A percentile compares a stretch with the other conserved stretches of the same genome.
These are phyloP conservation scores for Drosophila yakuba DNA, from an alignment of 1,140 invertebrate genomes.

Conservation along the genomic window DNA sequence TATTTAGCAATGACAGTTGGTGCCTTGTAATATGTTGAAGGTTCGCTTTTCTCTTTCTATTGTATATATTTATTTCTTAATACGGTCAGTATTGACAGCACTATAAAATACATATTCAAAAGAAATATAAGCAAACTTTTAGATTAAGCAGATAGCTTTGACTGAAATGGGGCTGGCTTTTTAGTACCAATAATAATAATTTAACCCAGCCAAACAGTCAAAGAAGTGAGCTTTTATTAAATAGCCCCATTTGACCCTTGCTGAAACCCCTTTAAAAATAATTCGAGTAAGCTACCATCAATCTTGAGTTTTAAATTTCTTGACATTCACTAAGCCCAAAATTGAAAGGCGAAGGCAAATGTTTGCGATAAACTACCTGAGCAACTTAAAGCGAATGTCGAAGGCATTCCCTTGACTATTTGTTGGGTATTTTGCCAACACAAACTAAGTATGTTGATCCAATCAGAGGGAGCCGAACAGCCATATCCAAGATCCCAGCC, in stretches of 20 bases:
- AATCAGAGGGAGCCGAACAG: constrained; percentile 25
- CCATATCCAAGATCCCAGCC: constrained; percentile 28
- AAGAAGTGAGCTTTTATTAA: neutral
- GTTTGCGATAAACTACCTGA: constrained; percentile 16
- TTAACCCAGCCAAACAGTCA: too few relatives aligned
- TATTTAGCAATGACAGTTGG: neutral
- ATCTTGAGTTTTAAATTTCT: constrained; percentile 17
- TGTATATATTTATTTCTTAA: too few relatives aligned
- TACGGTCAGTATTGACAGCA: too few relatives aligned
- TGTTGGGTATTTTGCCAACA: constrained; percentile 32
- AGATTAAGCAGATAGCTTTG: too few relatives aligned
- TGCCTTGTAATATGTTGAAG: neutral
- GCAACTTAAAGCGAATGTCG: constrained; percentile 24
- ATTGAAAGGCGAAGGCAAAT: constrained; percentile 16
- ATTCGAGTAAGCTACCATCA: constrained; percentile 9
- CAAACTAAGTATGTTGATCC: constrained; percentile 43
- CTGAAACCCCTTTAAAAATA: neutral
- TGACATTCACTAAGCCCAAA: constrained; percentile 12
- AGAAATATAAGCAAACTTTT: too few relatives aligned
- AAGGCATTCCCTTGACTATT: constrained; percentile 12
- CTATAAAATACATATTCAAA: too few relatives aligned
- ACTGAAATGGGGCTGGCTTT: too few relatives aligned
- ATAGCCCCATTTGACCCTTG: neutral
- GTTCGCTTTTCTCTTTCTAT: too few relatives aligned
- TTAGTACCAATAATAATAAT: too few relatives aligned